Conservation (phyloP, 1,140 invertebrate species). For the Drusus annulatus region DNA sequence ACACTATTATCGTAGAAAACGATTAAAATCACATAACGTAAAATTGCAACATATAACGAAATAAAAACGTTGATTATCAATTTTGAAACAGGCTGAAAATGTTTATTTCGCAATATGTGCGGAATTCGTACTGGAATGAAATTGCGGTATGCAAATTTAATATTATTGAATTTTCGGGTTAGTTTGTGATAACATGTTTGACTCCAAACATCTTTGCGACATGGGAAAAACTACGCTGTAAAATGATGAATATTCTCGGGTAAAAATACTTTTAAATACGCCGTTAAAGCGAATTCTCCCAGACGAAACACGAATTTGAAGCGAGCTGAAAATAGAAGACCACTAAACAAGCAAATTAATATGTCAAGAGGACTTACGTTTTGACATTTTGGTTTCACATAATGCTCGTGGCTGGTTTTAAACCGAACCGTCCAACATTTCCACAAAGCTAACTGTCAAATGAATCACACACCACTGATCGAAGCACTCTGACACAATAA, state of each 20-base stretch:
- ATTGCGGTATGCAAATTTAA: too few species aligned
- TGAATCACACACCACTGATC: conserved; percentile 31
- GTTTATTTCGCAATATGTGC: too few species aligned
- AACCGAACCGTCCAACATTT: conserved; percentile 20
- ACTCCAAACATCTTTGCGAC: too few species aligned
- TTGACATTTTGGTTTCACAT: conserved; percentile 4
- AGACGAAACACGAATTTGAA: background rate
- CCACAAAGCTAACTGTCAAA: conserved; percentile 46
- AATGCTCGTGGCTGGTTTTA: background rate
- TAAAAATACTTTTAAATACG: background rate
- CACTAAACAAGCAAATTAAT: background rate
- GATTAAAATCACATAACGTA: background rate
- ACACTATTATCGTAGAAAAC: background rate
- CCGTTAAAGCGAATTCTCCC: background rate
- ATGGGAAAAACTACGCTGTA: too few species aligned
- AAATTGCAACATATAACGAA: background rate
- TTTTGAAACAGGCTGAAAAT: background rate
- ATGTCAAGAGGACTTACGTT: background rate
- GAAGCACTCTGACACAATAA: conserved; percentile 8
- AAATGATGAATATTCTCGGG: too few species aligned
- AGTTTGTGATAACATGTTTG: too few species aligned
- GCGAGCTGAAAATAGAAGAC: background rate
- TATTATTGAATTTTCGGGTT: too few species aligned
- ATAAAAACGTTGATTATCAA: background rate
- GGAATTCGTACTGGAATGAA: too few species aligned